Percentiles rank a stretch among this genome's conserved stretches.
Conservation (phyloP, 2,888 invertebrate genomes). For the Eupithecia abbreviata region DNA sequence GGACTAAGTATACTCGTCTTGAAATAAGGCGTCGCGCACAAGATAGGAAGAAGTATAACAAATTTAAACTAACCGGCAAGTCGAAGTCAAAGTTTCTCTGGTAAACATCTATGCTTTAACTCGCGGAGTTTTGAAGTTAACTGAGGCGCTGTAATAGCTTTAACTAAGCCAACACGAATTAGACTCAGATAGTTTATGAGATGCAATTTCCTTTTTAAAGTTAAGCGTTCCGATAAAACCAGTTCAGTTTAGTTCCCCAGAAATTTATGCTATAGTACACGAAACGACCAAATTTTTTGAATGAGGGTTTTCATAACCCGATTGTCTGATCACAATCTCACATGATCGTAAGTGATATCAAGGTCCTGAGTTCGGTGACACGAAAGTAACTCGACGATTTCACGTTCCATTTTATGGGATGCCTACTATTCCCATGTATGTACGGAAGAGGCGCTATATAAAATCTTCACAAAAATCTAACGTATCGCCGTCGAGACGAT, state of each 20-base stretch:
- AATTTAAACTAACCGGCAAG: not conserved
- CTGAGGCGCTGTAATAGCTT: not conserved
- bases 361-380: not conserved
- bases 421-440: not conserved
- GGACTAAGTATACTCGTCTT: conserved; percentile 51
- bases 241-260: not conserved
- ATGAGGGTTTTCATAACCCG: too few relatives aligned
- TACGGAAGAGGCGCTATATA: not conserved
- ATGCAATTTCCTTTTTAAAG: not conserved
- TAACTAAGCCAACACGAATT: not conserved
- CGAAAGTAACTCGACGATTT: not conserved
- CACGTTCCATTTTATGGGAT: not conserved
- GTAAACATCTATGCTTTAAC: not conserved
- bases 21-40: conserved; percentile 30
- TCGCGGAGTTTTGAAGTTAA: not conserved
- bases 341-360: not conserved
- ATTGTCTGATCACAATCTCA: too few relatives aligned
- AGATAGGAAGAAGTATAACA: conserved; percentile 18
- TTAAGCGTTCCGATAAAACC: not conserved
- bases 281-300: not conserved
- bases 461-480: not conserved
- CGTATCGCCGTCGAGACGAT: too few relatives aligned
- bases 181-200: not conserved
- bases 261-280: not conserved
- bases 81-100: not conserved